These are phyloP conservation scores for Harmothoe impar DNA, from an alignment of 2,888 invertebrate species.

Conservation along the genomic window DNA sequence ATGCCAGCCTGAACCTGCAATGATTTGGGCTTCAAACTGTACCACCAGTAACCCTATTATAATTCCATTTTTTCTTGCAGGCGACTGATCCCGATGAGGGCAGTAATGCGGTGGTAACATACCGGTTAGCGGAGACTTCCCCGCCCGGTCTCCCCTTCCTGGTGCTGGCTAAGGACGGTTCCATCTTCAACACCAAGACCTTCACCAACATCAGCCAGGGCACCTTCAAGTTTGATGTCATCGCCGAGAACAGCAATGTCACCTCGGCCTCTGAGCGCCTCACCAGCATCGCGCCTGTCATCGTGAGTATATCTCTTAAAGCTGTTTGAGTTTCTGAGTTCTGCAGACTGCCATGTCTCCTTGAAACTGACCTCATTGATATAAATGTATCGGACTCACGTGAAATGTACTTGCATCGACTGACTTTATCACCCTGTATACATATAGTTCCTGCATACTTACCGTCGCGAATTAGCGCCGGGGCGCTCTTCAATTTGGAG, in stretches of 20 bases:
- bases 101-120: conserved; percentile 91
- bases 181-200: conserved; percentile 67
- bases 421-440: too few relatives aligned
- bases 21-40: too few relatives aligned
- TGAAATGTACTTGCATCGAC: neutral
- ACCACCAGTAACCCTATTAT: too few relatives aligned
- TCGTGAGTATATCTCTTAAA: conserved; percentile 45
- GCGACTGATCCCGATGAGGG: conserved; percentile 94
- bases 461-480: too few relatives aligned
- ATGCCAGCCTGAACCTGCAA: too few relatives aligned
- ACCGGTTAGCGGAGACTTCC: conserved; percentile 84
- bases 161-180: conserved; percentile 66
- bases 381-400: neutral
- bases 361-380: too few relatives aligned
- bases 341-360: too few relatives aligned
- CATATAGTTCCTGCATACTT: too few relatives aligned
- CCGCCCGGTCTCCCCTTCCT: conserved; percentile 88
- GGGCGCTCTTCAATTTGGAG: too few relatives aligned
- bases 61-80: conserved; percentile 82
- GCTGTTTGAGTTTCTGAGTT: neutral
- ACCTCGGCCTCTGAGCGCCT: neutral
- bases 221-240: conserved; percentile 45
- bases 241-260: conserved; percentile 51
- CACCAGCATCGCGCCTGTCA: conserved; percentile 9
- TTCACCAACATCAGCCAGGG: conserved; percentile 8